Base-by-base conservation (phyloP, 2,888 invertebrate genomes). In the Agonopterix subpropinquella region DNA sequence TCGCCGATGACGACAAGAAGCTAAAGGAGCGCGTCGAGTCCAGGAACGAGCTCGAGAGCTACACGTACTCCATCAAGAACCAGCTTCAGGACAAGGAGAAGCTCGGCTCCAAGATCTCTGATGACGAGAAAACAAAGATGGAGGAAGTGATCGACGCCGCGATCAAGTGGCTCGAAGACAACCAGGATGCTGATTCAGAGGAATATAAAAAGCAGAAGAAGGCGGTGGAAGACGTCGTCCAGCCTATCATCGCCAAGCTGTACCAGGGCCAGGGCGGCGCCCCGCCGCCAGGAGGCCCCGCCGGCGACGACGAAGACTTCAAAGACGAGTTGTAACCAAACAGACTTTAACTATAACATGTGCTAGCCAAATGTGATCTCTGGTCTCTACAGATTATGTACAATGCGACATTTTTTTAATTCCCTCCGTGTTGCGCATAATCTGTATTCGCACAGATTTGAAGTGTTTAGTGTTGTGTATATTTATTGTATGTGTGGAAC, bases 1-100 rank as follows among this genome's bases (percentile, higher is more conserved):
- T 98, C 86, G 98, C 98, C 11, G 99, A 99, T 70, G 99, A 99
- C 61, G 99, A 99, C 86, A 98, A 98, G 90, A 97, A 97, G 83
- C 89, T 97, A 58, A 97, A 97, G 88, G 97, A 98, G 83, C 92
- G 95, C 47, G 98, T 99, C 3, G 99, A 99, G 77, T 94, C 98
- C 3, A 93, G 98, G 59, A 99, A 99, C 79, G 99, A 99, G 75
- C 91, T 99, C 48, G 99, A 99, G 85, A 96, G 96, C 51, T 98
- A 98, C 67, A 97, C 98, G 0, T 99, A 99, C 88, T 97, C 98
- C 2, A 91, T 99, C 53, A 99, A 99, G 90, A 99, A 98, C 85
- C 98, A 98, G 83, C 90, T 99, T 36, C 92, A 91, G 50, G 99
- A 99, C 77, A 99, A 99, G 85, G 98, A 98, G 65, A 99, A 99